Conservation (phyloP, 2,113 vertebrate genomes). For the Xenopus tropicalis region UCB_Xtro_10.0 CM004448.2:16737001-16737500, state of each 20-base stretch:
- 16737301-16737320: constrained; percentile 24
- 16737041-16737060: constrained; percentile 53
- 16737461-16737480: constrained; percentile 27
- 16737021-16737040: constrained; percentile 44
- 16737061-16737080: constrained; percentile 48
- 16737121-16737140: constrained; percentile 32
- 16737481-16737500: constrained; percentile 30
- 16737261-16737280: constrained; percentile 33
- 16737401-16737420: constrained; percentile 31
- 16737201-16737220: constrained; percentile 39
- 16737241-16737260: constrained; percentile 41
- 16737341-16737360: constrained; percentile 10
- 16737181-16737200: constrained; percentile 49
- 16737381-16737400: constrained; percentile 26
- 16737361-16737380: constrained; percentile 40
- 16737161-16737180: constrained; percentile 53
- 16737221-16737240: constrained; percentile 40
- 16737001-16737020: constrained; percentile 41
- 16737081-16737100: constrained; percentile 49
- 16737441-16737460: constrained; percentile 31
- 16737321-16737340: constrained; percentile 21
- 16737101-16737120: constrained; percentile 41
- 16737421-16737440: constrained; percentile 36
- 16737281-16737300: constrained; percentile 16
- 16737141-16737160: constrained; percentile 53